Conservation (phyloP, 2,797 vertebrate species). For the Oreochromis mossambicus region DNA sequence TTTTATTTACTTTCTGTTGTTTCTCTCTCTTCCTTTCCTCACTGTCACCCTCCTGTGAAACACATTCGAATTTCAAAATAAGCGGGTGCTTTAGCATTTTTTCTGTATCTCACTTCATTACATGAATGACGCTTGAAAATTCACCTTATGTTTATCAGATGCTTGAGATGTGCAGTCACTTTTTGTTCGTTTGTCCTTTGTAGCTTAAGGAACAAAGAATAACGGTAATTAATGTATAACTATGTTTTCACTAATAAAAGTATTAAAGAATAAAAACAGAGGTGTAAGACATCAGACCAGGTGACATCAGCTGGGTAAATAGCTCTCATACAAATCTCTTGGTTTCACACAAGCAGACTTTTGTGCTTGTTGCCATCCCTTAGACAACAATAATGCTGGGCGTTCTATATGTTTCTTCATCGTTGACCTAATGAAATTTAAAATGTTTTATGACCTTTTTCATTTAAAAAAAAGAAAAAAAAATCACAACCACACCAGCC, state of each 20-base stretch:
- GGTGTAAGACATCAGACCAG: not conserved
- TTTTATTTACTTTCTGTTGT: conserved; percentile 80
- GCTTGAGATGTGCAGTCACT: conserved; percentile 32
- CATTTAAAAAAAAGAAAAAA: not conserved
- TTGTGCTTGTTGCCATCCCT: not conserved
- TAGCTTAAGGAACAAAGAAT: conserved; percentile 33
- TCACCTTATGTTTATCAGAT: conserved; percentile 82
- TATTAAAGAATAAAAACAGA: not conserved
- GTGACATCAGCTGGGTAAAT: not conserved
- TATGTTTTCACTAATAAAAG: not conserved
- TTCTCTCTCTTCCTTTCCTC: conserved; percentile 79
- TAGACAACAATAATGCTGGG: not conserved
- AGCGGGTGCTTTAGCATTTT: not conserved
- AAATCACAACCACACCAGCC: not conserved
- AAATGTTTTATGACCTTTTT: not conserved
- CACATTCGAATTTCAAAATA: not conserved
- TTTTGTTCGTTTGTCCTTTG: conserved; percentile 56
- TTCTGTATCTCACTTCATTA: not conserved
- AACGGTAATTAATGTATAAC: not conserved
- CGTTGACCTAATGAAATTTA: not conserved
- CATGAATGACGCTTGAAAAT: not conserved
- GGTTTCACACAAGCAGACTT: not conserved
- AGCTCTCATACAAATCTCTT: not conserved
- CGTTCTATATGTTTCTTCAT: not conserved
- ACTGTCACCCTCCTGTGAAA: conserved; percentile 58